Evolutionary conservation across 2,113 vertebrate genomes (phyloP).

Genomic region (Chrysemys picta): DNA sequence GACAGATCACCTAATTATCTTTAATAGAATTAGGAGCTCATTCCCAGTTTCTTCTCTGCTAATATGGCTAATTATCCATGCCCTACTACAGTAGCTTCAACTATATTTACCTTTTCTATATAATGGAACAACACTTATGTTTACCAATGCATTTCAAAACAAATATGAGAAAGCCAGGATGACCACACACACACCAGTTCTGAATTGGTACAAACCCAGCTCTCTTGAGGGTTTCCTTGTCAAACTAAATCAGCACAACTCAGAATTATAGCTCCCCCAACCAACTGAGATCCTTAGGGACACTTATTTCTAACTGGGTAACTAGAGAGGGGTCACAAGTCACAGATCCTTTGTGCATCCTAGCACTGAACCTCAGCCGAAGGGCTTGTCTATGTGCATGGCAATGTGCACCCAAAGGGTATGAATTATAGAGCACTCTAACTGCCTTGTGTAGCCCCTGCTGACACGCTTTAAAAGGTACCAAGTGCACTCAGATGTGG

Average conservation of each 20-base stretch:
- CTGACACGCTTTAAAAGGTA: no score
- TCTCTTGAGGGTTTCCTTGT: not conserved
- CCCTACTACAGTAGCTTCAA: conserved; percentile 29
- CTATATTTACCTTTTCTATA: conserved; percentile 44
- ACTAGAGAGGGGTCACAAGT: not conserved
- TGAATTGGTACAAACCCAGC: not conserved
- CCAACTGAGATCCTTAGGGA: not conserved
- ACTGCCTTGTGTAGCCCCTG: no score
- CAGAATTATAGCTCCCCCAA: not conserved
- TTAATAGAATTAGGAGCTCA: conserved; percentile 37
- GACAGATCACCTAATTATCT: conserved; percentile 57
- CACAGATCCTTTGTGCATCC: no score
- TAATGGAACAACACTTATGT: not conserved
- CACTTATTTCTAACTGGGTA: not conserved
- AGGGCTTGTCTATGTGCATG: no score
- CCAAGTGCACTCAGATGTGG: no score
- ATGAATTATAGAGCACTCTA: no score
- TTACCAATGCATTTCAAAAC: not conserved
- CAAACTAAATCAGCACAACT: not conserved
- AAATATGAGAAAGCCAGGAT: not conserved
- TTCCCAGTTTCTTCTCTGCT: conserved; percentile 26
- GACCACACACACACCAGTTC: not conserved
- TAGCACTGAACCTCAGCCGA: no score
- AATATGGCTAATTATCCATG: conserved; percentile 47
- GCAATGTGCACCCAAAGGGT: no score